Evolutionary conservation across 2,888 invertebrate species (phyloP).

Genomic region (Poecilus cupreus): DNA sequence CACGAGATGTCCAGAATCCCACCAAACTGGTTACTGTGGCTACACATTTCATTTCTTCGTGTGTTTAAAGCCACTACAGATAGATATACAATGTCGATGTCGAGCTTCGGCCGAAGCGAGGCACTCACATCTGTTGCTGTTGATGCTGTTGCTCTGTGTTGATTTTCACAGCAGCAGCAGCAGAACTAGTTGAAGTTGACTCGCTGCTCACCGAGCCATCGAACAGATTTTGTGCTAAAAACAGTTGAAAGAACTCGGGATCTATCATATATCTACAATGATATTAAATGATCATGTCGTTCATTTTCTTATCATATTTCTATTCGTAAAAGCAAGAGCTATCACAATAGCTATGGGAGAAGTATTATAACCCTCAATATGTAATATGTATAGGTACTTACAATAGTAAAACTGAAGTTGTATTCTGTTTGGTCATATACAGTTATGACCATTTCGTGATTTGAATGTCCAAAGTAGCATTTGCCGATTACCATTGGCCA

Average conservation of each 20-base stretch:
- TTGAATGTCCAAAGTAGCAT: no score
- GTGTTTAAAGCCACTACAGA: conserved; percentile 46
- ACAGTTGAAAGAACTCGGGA: conserved; percentile 7
- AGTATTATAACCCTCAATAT: no score
- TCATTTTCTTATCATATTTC: no score
- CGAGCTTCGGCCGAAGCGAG: background rate
- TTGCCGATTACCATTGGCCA: no score
- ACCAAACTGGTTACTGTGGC: conserved; percentile 77
- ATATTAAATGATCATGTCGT: no score
- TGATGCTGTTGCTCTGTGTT: background rate
- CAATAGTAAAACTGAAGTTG: background rate
- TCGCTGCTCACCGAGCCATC: background rate
- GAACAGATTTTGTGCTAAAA: conserved; percentile 10
- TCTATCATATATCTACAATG: no score
- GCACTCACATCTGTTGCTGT: conserved; percentile 30
- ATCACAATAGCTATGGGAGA: no score
- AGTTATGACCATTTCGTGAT: no score
- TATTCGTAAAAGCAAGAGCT: no score
- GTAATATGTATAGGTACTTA: background rate
- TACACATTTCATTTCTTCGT: conserved; percentile 53
- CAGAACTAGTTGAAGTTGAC: conserved; percentile 20
- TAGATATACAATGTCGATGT: conserved; percentile 40
- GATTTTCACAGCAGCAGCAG: conserved; percentile 8
- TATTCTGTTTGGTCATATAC: no score
- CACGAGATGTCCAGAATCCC: conserved; percentile 76